These are phyloP conservation scores for Reinhardtius hippoglossoides DNA, from an alignment of 2,113 vertebrate genomes.

Conservation along the genomic window DNA sequence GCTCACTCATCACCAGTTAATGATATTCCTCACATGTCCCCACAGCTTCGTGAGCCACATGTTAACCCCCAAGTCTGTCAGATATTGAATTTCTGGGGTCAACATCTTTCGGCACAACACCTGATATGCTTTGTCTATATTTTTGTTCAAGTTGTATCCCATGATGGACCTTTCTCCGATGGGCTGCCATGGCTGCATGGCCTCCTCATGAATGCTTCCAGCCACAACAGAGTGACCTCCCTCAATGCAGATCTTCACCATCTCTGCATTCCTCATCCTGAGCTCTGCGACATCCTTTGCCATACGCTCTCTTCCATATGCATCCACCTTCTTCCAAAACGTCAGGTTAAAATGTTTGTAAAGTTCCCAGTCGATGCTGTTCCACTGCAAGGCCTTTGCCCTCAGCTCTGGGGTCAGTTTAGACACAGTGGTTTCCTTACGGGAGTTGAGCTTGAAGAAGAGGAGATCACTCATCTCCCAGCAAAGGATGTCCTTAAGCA, in stretches of 20 bases:
- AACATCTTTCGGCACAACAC: conserved; percentile 91
- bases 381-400: conserved; percentile 86
- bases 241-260: conserved; percentile 87
- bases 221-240: conserved; percentile 86
- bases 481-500: conserved; percentile 89
- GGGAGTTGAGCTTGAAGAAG: conserved; percentile 91
- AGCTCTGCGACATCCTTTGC: conserved; percentile 84
- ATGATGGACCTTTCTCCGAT: conserved; percentile 89
- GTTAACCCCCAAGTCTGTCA: conserved; percentile 88
- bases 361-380: conserved; percentile 86
- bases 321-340: conserved; percentile 89
- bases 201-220: conserved; percentile 85
- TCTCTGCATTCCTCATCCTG: conserved; percentile 83
- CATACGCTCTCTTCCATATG: conserved; percentile 86
- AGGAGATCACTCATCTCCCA: conserved; percentile 91
- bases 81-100: conserved; percentile 90
- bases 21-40: conserved; percentile 84
- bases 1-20: conserved; percentile 81
- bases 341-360: conserved; percentile 89
- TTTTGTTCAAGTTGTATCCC: conserved; percentile 92
- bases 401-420: conserved; percentile 84
- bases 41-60: conserved; percentile 91
- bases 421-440: conserved; percentile 83
- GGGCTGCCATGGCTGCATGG: conserved; percentile 92
- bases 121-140: conserved; percentile 82